Evolutionary conservation across 1,140 invertebrate species (phyloP).

Genomic region (Eulimnadia texana): DNA sequence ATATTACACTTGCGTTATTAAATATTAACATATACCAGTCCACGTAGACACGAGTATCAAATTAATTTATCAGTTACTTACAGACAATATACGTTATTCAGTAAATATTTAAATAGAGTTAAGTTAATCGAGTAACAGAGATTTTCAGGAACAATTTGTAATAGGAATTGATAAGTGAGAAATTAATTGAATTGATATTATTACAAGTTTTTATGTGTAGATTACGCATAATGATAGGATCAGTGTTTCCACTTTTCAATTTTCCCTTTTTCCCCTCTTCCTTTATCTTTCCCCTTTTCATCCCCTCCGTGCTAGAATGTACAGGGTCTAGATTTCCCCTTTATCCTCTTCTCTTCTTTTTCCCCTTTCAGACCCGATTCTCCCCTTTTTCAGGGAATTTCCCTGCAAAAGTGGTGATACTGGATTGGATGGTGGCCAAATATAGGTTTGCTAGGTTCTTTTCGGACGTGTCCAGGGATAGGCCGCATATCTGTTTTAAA

Average conservation of each 20-base stretch:
- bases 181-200: background rate
- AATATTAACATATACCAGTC: background rate
- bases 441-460: constrained; percentile 69
- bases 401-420: too few relatives aligned
- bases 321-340: too few relatives aligned
- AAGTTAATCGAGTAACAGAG: background rate
- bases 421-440: constrained; percentile 73
- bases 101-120: too few relatives aligned
- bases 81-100: too few relatives aligned
- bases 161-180: background rate
- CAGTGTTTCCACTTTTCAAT: too few relatives aligned
- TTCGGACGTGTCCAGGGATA: constrained; percentile 52
- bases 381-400: too few relatives aligned
- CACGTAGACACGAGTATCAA: background rate
- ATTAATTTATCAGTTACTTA: background rate
- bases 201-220: constrained; percentile 19
- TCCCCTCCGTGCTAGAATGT: too few relatives aligned
- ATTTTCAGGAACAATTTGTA: background rate
- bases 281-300: too few relatives aligned
- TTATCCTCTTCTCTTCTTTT: too few relatives aligned
- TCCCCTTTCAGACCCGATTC: too few relatives aligned
- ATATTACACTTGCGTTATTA: background rate
- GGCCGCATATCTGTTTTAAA: constrained; percentile 48
- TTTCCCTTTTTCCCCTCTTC: too few relatives aligned
- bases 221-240: constrained; percentile 72